Percentiles rank a stretch among this genome's conserved stretches.
Conservation (phyloP, 1,140 invertebrate species). For the Megalopta genalis region DNA sequence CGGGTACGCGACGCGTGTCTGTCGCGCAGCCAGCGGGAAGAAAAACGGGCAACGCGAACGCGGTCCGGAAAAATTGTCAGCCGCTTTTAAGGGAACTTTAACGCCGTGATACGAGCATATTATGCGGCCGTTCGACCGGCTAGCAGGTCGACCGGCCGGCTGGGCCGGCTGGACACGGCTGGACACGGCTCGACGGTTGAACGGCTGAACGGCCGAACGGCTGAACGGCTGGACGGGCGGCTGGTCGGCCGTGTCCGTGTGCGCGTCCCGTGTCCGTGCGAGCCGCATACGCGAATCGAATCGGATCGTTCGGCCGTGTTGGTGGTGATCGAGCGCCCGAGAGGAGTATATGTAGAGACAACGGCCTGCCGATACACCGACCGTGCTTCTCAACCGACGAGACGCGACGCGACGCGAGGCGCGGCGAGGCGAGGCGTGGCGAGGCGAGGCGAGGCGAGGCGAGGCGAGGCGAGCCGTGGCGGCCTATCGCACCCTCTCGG, state of each 20-base stretch:
- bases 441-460: too few species aligned
- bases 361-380: constrained; percentile 59
- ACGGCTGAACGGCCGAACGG: constrained; percentile 13
- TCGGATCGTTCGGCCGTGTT: constrained; percentile 58
- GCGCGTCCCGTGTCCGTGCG: constrained; percentile 29
- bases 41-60: too few species aligned
- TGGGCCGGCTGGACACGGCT: background rate
- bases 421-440: background rate
- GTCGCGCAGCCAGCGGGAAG: too few species aligned
- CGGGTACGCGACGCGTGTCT: too few species aligned
- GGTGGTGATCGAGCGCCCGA: constrained; percentile 64
- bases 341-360: constrained; percentile 64
- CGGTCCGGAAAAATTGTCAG: too few species aligned
- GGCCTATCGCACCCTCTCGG: too few species aligned
- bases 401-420: too few species aligned
- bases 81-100: background rate
- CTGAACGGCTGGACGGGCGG: constrained; percentile 4
- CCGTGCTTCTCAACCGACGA: constrained; percentile 46
- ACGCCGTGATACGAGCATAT: constrained; percentile 11
- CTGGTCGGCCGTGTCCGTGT: background rate
- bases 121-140: constrained; percentile 28
- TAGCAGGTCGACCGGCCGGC: background rate
- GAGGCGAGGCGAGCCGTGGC: background rate
- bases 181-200: background rate
- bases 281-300: constrained; percentile 49